Base-by-base conservation (phyloP, 2,113 vertebrate species). In the Leptobrachium leishanense region DNA sequence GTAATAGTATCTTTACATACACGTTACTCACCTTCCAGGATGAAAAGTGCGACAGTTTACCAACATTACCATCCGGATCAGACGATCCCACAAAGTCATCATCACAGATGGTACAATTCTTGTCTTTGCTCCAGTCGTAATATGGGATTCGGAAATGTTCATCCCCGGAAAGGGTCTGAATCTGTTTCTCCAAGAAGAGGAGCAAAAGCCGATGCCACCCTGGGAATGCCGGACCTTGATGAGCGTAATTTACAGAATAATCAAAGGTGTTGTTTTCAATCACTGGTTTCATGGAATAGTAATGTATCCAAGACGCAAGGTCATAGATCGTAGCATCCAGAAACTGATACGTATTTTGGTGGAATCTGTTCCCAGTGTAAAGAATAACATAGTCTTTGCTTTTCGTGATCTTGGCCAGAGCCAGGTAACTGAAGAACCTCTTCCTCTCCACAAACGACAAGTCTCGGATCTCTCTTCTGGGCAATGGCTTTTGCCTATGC, bases 81-180 rank as follows among this genome's bases (percentile, higher is more conserved):
- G 59, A 76, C 31, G 43, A 76, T 2, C 85, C 84, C 63, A 31
- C 20, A 31, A 31, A 31, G 20, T 31, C 20, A 31, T 31, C 20
- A 31, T 31, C 20, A 31, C 85, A 85, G 82, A 85, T 84, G 59
- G 83, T 82, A 39, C 83, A 87, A 72, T 82, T 76, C 39, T 77
- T 6, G 9, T 74, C 75, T 50, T 81, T 77, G 67, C 83, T 70
- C 85, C 84, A 85, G 76, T 85, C 81, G 65, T 79, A 84, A 39
- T 84, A 84, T 46, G 84, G 84, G 11, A 87, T 67, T 20, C 66
- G 84, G 43, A 85, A 87, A 62, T 76, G 63, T 67, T 84, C 75
- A 40, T 84, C 82, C 9, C 82, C 74, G 2, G 83, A 85, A 41
- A 85, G 46, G 2, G 77, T 79, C 64, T 83, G 83, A 6, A 87